Percentiles rank a stretch among this genome's conserved stretches.
Evolutionary conservation across 2,797 vertebrate genomes (phyloP).

Genomic region (Sarcophilus harrisii): DNA sequence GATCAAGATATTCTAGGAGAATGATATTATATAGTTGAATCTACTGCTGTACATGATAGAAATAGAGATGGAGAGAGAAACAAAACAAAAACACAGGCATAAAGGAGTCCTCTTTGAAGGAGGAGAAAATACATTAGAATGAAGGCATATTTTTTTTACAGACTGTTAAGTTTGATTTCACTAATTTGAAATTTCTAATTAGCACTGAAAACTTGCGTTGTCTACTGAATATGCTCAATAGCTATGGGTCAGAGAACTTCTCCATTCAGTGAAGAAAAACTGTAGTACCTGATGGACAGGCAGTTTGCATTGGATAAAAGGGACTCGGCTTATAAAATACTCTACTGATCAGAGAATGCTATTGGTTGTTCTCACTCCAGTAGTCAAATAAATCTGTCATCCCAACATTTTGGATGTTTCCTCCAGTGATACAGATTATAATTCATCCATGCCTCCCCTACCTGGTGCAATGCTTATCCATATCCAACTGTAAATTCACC

Average conservation of each 20-base stretch:
- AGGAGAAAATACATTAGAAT: neutral
- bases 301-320: neutral
- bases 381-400: neutral
- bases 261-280: neutral
- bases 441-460: neutral
- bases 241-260: neutral
- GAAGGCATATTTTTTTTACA: neutral
- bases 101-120: neutral
- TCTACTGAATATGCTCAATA: neutral
- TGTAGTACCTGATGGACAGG: neutral
- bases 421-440: neutral
- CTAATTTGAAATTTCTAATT: neutral
- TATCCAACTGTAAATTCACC: neutral
- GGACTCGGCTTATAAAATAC: neutral
- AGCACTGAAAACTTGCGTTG: neutral
- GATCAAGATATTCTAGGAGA: constrained; percentile 1
- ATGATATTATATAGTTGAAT: neutral
- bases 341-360: neutral
- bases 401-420: neutral
- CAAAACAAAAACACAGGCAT: neutral
- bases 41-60: neutral
- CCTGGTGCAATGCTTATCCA: neutral
- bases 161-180: neutral
- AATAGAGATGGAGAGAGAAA: neutral
- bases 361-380: neutral